Evolutionary conservation across 2,797 vertebrate genomes (phyloP).

Genomic region (Meriones psammophilus): DNA sequence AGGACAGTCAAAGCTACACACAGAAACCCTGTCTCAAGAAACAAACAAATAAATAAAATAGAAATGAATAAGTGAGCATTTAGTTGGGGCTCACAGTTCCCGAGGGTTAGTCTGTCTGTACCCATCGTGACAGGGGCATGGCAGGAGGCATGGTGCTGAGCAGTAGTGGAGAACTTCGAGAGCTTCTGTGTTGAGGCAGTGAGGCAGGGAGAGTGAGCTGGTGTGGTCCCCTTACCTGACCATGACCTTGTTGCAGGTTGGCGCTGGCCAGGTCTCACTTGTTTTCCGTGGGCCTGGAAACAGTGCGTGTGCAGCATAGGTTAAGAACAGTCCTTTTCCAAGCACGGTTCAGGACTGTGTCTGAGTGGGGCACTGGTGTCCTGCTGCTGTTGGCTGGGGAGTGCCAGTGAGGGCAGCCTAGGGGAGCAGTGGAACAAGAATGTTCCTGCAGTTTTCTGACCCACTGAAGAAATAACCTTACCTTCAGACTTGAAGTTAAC

Average conservation of each 20-base stretch:
- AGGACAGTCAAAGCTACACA: no score
- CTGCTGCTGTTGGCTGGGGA: background rate
- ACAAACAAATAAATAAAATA: no score
- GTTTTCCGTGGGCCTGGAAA: background rate
- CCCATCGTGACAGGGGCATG: background rate
- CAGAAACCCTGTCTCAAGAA: no score
- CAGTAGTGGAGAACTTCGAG: no score
- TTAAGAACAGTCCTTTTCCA: background rate
- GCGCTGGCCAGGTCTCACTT: background rate
- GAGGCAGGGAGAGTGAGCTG: no score
- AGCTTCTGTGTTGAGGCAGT: no score
- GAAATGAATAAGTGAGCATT: background rate
- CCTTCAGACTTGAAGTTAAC: slow-evolving; percentile 9
- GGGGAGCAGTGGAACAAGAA: slow-evolving; percentile 9
- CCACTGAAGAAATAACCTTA: slow-evolving; percentile 40
- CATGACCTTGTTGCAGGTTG: slow-evolving; percentile 67
- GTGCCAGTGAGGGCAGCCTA: background rate
- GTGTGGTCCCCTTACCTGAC: background rate
- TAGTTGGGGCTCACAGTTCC: background rate
- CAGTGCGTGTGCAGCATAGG: background rate
- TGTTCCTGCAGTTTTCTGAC: slow-evolving; percentile 3
- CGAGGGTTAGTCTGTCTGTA: background rate
- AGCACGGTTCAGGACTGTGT: slow-evolving; percentile 38
- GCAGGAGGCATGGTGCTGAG: no score
- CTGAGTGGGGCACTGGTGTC: background rate